Evolutionary conservation across 2,888 invertebrate genomes (phyloP), one percentile per base, ranked within the genome.

Genomic region (Dyspetes luteomarginatus): DNA sequence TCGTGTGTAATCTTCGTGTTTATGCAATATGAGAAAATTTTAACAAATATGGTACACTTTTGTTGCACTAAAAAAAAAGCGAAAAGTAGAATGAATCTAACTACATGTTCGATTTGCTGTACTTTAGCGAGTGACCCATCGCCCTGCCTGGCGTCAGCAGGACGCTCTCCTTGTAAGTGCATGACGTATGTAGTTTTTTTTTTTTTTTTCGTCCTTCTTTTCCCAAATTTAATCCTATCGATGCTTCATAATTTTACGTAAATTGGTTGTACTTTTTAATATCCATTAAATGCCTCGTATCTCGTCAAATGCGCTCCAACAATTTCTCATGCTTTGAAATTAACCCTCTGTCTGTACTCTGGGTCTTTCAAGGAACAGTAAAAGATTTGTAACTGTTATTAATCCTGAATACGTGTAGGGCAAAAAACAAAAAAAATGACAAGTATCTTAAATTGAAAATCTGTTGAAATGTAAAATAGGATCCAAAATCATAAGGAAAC

Each of bases 41-140:
- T 58, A 22, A 12, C 26, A 36, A 36, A 43, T 50, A 24, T 26
- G 15, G 55, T 28, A 45, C n/a, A 62, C 28, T 12, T 17, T 12
- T 15, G 43, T 12, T 17, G 12, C 19, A 26, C 28, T 15, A 60
- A 30, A 71, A 50, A 75, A 30, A 69, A 55, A n/a, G n/a, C n/a
- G n/a, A n/a, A n/a, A n/a, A n/a, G n/a, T n/a, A n/a, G n/a, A n/a
- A n/a, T n/a, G 28, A 30, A 68, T 55, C 52, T 78, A 58, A 56
- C 56, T 36, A 64, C 52, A 69, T 77, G n/a, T 62, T 41, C 82
- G 84, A 82, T 89, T 88, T 89, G 81, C 84, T 88, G 85, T 88
- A 90, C 81, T 86, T 84, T 90, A 92, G 92, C 88, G 86, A 86
- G 85, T 91, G 89, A 88, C 85, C 86, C 89, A 91, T 90, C 91